phyloP scores from a whole-genome alignment of 2,113 vertebrate species.

The Naja naja region DNA sequence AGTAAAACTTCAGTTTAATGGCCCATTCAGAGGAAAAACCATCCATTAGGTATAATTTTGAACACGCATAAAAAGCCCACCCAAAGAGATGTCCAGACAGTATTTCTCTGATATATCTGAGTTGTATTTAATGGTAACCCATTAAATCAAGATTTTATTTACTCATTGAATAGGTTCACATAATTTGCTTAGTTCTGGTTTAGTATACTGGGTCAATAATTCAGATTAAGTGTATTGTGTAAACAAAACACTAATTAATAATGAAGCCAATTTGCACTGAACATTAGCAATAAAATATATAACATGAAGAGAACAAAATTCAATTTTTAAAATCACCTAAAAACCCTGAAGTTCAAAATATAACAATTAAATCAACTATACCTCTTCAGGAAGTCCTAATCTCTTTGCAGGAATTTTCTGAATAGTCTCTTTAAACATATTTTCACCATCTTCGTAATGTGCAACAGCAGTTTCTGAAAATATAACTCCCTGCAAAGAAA shows the following conservation, averaged over 20 bases:
- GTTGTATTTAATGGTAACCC: not conserved
- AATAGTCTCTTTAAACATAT: slow-evolving; percentile 68
- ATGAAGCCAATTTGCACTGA: not conserved
- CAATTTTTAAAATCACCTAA: not conserved
- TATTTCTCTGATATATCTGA: not conserved
- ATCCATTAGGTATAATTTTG: not conserved
- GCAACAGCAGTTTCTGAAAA: slow-evolving; percentile 86
- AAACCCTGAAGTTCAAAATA: not conserved
- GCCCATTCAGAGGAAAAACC: too few species aligned
- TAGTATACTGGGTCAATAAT: not conserved
- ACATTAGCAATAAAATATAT: not conserved
- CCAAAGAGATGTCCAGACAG: not conserved
- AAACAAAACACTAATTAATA: not conserved
- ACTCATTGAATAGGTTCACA: not conserved
- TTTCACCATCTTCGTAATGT: slow-evolving; percentile 80
- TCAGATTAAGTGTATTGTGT: not conserved
- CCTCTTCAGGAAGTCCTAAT: slow-evolving; percentile 86
- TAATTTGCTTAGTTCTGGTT: not conserved
- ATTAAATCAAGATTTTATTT: not conserved
- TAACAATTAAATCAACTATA: slow-evolving; percentile 53
- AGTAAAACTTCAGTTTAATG: too few species aligned
- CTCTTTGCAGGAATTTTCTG: slow-evolving; percentile 80
- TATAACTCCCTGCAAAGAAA: slow-evolving; percentile 76
- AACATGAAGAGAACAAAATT: not conserved
- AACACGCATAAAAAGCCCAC: not conserved